Conservation (phyloP, 2,888 invertebrate species). For the Rhingia campestris region DNA sequence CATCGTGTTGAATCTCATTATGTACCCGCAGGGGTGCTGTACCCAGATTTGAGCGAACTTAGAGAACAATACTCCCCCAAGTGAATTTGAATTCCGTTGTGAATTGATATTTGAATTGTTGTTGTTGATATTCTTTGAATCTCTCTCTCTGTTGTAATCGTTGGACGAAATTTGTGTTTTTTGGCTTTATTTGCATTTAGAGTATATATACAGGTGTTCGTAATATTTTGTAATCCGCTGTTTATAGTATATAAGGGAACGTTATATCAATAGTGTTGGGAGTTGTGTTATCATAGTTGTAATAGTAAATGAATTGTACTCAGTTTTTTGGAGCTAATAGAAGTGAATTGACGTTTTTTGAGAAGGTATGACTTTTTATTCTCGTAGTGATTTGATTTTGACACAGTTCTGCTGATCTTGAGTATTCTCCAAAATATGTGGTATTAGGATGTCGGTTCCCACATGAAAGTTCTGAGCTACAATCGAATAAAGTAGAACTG, state of each 20-base stretch:
- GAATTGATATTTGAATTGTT: conserved; percentile 26
- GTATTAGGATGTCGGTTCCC: not conserved
- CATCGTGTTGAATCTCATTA: conserved; percentile 77
- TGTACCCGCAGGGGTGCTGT: conserved; percentile 79
- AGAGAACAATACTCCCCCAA: conserved; percentile 74
- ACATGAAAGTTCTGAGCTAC: too few relatives aligned
- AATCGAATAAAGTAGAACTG: too few relatives aligned
- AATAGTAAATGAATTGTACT: not conserved
- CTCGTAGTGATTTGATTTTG: not conserved
- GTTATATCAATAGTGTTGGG: conserved; percentile 47
- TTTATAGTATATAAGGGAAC: conserved; percentile 21
- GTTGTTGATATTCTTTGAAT: conserved; percentile 20
- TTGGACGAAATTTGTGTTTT: conserved; percentile 3
- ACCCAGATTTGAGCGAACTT: conserved; percentile 80
- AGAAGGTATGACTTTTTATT: too few relatives aligned
- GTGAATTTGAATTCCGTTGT: conserved; percentile 12
- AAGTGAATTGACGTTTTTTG: not conserved
- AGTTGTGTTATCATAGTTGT: conserved; percentile 26
- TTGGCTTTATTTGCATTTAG: conserved; percentile 41
- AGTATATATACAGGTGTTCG: conserved; percentile 23
- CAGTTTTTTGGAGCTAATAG: not conserved
- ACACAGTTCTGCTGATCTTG: not conserved
- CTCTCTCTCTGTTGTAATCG: conserved; percentile 9
- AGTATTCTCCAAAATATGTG: too few relatives aligned
- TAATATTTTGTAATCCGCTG: conserved; percentile 44